Evolutionary conservation across 2,797 vertebrate species (phyloP), one percentile per base, ranked within the genome.

Genomic region (Syndactyla subalaris): DNA sequence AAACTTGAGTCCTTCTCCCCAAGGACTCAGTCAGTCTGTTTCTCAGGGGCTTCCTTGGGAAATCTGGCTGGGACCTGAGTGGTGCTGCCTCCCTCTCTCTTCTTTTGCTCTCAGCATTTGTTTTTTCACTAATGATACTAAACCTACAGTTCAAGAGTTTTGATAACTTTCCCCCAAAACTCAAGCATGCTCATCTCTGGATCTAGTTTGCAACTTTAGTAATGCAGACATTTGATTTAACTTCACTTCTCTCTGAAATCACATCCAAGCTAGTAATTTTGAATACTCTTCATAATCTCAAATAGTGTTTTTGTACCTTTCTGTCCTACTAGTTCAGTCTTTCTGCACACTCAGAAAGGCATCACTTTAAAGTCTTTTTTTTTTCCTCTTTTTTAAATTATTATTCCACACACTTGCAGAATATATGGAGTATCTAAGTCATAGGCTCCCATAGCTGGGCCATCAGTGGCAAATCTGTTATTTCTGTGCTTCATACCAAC

Each of bases 1-100:
- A 74, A 80, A 58, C 19, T 45, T 1, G 3, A 39, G 29, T 91
- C 29, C 39, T 73, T 61, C 45, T 89, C 79, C 58, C 43, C 38
- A 43, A 10, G 58, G 68, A 87, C 43, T 81, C 1, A 1, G 30
- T 46, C 32, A 57, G 14, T 39, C 38, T 24, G n/a, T 75, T 95
- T 92, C 79, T 90, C 85, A 91, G 29, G 29, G 26, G 3, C 20
- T 89, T 91, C 39, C 43, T 62, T 93, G 51, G 43, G 79, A 95
- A 91, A 81, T 63, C 21, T 59, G 49, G 1, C 46, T 68, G 26
- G 20, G 54, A 58, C 34, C 4, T 0, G 0, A 30, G 66, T 2
- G 18, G 43, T 62, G 22, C 30, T 66, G 54, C 27, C 22, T 94
- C 29, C 14, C 5, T 66, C 24, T 71, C 38, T 75, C 49, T 84